A percentile compares a stretch with the other conserved stretches of the same genome.
Conservation (phyloP, 1,140 invertebrate genomes). For the Cherax quadricarinatus region DNA sequence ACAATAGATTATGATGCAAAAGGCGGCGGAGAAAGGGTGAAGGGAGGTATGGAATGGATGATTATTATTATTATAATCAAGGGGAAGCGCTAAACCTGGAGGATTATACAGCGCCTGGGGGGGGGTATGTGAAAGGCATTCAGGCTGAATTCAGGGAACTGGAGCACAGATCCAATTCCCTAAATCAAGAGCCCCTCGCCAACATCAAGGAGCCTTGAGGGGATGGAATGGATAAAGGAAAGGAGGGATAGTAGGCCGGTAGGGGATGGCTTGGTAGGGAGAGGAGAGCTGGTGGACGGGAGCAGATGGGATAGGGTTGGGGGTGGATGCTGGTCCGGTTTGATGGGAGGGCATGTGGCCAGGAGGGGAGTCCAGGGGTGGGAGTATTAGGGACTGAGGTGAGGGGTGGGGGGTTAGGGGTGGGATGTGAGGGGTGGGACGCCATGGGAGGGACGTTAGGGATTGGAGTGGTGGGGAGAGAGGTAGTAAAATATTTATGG, state of each 20-base stretch:
- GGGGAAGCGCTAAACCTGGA: no score
- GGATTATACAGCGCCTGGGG: no score
- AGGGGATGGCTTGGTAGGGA: neutral
- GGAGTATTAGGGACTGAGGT: neutral
- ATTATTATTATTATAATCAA: no score
- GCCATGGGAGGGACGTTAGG: neutral
- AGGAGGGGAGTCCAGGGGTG: neutral
- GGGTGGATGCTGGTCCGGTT: no score
- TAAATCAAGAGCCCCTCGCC: no score
- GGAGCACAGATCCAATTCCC: no score
- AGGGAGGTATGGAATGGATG: neutral
- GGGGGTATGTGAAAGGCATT: no score
- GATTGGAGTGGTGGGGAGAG: neutral
- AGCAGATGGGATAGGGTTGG: neutral
- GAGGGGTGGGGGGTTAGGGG: neutral
- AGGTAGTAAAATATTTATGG: slow-evolving; percentile 2
- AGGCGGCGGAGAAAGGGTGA: neutral
- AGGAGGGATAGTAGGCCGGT: neutral
- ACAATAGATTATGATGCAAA: no score
- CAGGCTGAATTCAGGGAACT: no score
- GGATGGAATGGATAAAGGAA: neutral
- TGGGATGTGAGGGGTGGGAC: neutral
- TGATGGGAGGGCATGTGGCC: neutral
- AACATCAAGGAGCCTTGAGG: no score
- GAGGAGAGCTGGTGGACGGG: neutral